These are phyloP conservation scores for Lithobates pipiens DNA, from an alignment of 2,797 vertebrate species.

Conservation along the genomic window DNA sequence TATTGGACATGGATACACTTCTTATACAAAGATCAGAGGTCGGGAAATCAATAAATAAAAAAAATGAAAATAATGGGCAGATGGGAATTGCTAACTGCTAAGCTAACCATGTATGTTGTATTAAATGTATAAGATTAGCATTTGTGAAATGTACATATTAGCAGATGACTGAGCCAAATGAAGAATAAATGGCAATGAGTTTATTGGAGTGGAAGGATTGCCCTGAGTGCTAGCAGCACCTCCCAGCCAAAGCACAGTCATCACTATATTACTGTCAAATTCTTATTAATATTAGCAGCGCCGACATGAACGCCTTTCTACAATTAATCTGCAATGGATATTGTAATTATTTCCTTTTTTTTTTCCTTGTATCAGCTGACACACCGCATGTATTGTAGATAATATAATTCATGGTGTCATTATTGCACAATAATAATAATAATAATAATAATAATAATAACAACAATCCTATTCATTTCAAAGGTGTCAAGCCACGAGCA, in stretches of 20 bases:
- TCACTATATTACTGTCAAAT: background rate
- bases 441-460: too few relatives aligned
- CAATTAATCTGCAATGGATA: background rate
- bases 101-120: constrained; percentile 16
- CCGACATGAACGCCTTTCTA: background rate
- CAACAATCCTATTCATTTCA: too few relatives aligned
- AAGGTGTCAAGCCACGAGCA: too few relatives aligned
- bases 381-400: too few relatives aligned
- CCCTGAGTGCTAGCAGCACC: background rate
- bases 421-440: too few relatives aligned
- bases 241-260: background rate
- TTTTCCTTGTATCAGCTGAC: too few relatives aligned
- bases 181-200: background rate
- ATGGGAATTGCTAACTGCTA: constrained; percentile 35
- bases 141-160: constrained; percentile 19
- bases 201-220: background rate
- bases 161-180: background rate
- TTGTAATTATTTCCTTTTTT: too few relatives aligned
- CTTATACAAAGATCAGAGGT: constrained; percentile 37
- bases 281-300: background rate
- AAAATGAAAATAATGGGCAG: constrained; percentile 65
- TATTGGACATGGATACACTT: constrained; percentile 42
- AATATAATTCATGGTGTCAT: too few relatives aligned
- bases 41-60: constrained; percentile 57
- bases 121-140: background rate